Conservation (phyloP, 2,113 vertebrate species). For the Tragelaphus strepsiceros region DNA sequence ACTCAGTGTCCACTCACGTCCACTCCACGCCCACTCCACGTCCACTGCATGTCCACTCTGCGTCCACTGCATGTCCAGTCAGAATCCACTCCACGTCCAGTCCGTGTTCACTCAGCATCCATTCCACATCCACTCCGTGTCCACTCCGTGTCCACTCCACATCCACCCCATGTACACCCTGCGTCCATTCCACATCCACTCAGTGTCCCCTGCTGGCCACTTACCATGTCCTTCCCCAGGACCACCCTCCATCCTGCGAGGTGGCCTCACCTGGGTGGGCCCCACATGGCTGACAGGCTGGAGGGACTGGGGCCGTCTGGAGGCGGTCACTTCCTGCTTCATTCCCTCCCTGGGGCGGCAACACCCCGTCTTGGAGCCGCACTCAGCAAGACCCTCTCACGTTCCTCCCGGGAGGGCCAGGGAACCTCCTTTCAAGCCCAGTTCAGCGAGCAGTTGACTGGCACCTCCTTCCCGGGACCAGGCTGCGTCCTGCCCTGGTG, state of each 20-base stretch:
- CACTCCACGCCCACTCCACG: no score
- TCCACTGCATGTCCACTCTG: no score
- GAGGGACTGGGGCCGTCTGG: not conserved
- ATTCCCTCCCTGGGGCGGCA: not conserved
- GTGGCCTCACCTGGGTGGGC: fast-evolving
- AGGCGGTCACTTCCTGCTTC: fast-evolving
- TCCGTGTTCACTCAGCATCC: fast-evolving
- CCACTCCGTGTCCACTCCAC: fast-evolving
- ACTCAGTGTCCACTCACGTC: no score
- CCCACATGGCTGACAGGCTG: fast-evolving
- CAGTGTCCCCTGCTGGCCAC: not conserved
- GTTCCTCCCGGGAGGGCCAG: fast-evolving
- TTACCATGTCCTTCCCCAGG: fast-evolving
- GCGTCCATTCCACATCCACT: fast-evolving
- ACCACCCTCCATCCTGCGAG: fast-evolving
- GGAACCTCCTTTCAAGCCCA: not conserved
- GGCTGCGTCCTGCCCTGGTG: fast-evolving
- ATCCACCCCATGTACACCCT: not conserved
- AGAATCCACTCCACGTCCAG: not conserved
- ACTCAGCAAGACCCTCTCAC: fast-evolving
- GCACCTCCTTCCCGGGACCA: fast-evolving
- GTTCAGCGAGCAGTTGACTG: fast-evolving
- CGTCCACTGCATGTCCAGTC: no score
- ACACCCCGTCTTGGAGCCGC: fast-evolving
- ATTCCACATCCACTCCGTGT: no score